A percentile compares a stretch with the other conserved stretches of the same genome.
Evolutionary conservation across 2,888 invertebrate genomes (phyloP).

Genomic region (Cotesia congregata): DNA sequence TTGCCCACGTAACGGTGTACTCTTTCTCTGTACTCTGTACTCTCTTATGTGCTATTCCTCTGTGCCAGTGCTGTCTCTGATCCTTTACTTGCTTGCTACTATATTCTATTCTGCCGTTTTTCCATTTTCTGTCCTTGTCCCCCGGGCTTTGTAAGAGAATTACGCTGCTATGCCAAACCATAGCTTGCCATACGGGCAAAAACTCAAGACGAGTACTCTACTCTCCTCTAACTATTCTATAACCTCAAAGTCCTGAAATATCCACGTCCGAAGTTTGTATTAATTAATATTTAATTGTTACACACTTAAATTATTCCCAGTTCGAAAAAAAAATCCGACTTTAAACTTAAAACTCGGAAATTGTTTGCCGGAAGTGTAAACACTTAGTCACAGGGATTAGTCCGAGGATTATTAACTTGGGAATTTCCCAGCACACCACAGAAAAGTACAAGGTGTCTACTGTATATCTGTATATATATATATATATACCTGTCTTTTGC

Average conservation of each 20-base stretch:
- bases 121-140: background rate
- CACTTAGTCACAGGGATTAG: background rate
- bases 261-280: background rate
- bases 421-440: background rate
- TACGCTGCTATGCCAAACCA: background rate
- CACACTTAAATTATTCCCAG: too few relatives aligned
- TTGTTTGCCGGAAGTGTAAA: background rate
- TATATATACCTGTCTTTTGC: background rate
- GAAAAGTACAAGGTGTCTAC: background rate
- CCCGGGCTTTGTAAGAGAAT: background rate
- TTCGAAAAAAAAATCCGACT: background rate
- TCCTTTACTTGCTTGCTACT: conserved; percentile 5
- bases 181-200: background rate
- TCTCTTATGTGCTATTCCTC: conserved; percentile 8
- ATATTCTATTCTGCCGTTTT: background rate
- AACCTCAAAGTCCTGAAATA: too few relatives aligned
- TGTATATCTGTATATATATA: background rate
- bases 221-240: too few relatives aligned
- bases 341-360: background rate
- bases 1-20: conserved; percentile 11
- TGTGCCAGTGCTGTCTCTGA: background rate
- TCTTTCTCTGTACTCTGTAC: conserved; percentile 7
- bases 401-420: background rate
- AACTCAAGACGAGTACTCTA: background rate
- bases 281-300: background rate